Conservation (phyloP, 2,797 vertebrate genomes). For the Ptychadena robeensis region DNA sequence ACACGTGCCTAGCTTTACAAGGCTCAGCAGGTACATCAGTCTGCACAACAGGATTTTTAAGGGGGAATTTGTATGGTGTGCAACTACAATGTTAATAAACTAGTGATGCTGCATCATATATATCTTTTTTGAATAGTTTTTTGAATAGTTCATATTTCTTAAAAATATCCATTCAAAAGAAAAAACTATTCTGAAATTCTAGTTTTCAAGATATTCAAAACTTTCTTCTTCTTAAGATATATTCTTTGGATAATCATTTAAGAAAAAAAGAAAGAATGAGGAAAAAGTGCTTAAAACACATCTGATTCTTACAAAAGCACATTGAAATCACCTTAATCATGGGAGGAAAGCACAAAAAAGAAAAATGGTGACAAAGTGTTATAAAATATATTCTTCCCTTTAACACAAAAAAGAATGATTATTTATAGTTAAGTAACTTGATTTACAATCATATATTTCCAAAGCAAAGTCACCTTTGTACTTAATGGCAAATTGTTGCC, state of each 20-base stretch:
- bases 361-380: constrained; percentile 32
- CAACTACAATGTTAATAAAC: no score
- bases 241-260: no score
- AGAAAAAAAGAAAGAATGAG: not conserved
- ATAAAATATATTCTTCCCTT: constrained; percentile 24
- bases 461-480: constrained; percentile 77
- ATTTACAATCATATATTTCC: constrained; percentile 65
- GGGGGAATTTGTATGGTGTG: no score
- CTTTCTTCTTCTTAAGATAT: not conserved
- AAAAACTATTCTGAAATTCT: no score
- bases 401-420: constrained; percentile 28
- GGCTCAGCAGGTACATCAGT: no score
- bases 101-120: no score
- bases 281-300: not conserved
- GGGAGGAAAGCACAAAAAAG: constrained; percentile 4
- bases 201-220: no score
- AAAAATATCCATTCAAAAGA: no score
- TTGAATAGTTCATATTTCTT: no score
- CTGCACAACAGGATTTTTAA: no score
- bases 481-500: constrained; percentile 70
- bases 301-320: constrained; percentile 32
- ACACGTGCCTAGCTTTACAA: no score
- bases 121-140: no score
- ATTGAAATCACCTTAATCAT: constrained; percentile 46
- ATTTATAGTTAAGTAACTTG: constrained; percentile 60